A percentile compares a stretch with the other conserved stretches of the same genome.
These are phyloP conservation scores for Eilema sororculum DNA, from an alignment of 2,888 invertebrate species.

Conservation along the genomic window DNA sequence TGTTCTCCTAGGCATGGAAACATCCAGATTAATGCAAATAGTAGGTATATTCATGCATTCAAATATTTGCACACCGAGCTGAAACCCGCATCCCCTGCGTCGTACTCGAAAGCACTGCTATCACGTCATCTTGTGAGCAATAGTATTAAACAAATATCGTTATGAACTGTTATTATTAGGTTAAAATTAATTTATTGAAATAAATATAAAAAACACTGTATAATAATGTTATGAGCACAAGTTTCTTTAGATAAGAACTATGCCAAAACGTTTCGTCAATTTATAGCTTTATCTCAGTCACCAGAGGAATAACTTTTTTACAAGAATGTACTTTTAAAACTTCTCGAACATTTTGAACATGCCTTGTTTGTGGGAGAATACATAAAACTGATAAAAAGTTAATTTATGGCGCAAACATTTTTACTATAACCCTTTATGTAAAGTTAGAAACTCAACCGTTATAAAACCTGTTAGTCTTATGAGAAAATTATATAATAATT, in stretches of 20 bases:
- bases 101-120: no score
- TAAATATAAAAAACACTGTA: background rate
- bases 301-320: background rate
- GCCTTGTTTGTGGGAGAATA: conserved; percentile 4
- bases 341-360: background rate
- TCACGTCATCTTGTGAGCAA: no score
- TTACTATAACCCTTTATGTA: background rate
- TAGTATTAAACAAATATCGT: no score
- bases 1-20: no score
- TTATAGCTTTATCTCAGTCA: background rate
- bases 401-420: background rate
- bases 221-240: no score
- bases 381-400: background rate
- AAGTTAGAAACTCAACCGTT: background rate
- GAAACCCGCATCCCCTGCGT: no score
- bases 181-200: background rate
- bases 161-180: no score
- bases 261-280: background rate
- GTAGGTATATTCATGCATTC: no score
- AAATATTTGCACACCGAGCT: no score
- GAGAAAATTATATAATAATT: no score
- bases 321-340: background rate
- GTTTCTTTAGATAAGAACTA: background rate
- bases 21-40: no score
- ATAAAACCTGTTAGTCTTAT: background rate